phyloP scores from a whole-genome alignment of 2,797 vertebrate species.

The Cryptoprocta ferox region DNA sequence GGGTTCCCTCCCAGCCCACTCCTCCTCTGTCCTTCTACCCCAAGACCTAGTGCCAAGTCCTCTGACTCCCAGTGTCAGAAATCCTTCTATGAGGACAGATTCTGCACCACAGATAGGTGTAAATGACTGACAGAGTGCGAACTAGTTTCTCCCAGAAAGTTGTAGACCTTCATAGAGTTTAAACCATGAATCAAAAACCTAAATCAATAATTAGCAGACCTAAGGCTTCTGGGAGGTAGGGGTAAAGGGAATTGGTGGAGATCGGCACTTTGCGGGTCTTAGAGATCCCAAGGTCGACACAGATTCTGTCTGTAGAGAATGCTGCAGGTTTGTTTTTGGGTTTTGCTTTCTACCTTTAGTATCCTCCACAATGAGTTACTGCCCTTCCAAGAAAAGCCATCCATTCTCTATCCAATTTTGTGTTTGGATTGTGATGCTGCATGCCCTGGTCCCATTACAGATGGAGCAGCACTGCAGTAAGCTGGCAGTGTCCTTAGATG shows the following conservation, averaged over 20 bases:
- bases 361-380: background rate
- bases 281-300: background rate
- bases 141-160: background rate
- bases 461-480: background rate
- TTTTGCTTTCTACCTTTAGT: conserved; percentile 27
- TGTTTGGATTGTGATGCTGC: background rate
- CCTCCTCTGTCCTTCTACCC: background rate
- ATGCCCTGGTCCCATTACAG: background rate
- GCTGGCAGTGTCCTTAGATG: background rate
- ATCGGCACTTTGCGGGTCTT: background rate
- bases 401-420: background rate
- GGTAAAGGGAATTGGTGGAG: background rate
- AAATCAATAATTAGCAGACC: background rate
- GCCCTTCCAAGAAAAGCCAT: conserved; percentile 51
- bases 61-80: background rate
- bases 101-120: background rate
- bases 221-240: background rate
- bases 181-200: background rate
- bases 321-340: background rate
- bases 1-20: background rate
- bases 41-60: background rate
- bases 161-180: background rate
- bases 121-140: background rate
- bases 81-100: background rate
- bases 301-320: background rate